Evolutionary conservation across 2,888 invertebrate genomes (phyloP), one percentile per base, ranked within the genome.

Genomic region (Leucophenga montana): DNA sequence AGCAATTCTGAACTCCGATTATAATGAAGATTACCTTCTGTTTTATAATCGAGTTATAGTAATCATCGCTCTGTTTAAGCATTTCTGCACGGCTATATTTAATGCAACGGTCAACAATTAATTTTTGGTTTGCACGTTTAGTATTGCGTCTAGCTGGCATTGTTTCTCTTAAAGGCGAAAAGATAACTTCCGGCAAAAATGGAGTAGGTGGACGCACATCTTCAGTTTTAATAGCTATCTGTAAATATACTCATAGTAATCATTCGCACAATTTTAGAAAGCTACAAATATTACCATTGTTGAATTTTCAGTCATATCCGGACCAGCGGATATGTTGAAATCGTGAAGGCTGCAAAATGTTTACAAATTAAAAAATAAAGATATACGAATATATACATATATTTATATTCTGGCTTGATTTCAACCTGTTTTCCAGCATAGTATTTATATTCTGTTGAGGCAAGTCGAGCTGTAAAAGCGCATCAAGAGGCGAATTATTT

Each of bases 71-170:
- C 22, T 62, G 8, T 18, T 0, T 11, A 13, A 3, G 68, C 18
- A 5, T 27, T 16, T 22, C 14, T 0, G 68, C 5, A 3, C 66
- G 65, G 1, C 78, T 69, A 6, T 70, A 57, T 53, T 73, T 67
- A 3, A 64, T 78, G 11, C 5, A 20, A 14, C 72, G 70, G 62
- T 82, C 84, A 13, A 73, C 65, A 39, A 67, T 74, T 3, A 76
- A 44, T 56, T 73, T 76, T 8, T 1, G 3, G n/a, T 68, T 71
- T 6, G 3, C 16, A 20, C 33, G 44, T 3, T 54, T 67, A 11
- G 5, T 68, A 54, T 67, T 27, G 0, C 20, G 14, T 22, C 14
- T 18, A 18, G 31, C n/a, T 9, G 33, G 6, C 59, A 59, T 39
- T 39, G 18, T 5, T 39, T 0, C 9, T 20, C 13, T 9, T 20